Conservation (phyloP, 2,888 invertebrate species). For the Heliothis peltigera region DNA sequence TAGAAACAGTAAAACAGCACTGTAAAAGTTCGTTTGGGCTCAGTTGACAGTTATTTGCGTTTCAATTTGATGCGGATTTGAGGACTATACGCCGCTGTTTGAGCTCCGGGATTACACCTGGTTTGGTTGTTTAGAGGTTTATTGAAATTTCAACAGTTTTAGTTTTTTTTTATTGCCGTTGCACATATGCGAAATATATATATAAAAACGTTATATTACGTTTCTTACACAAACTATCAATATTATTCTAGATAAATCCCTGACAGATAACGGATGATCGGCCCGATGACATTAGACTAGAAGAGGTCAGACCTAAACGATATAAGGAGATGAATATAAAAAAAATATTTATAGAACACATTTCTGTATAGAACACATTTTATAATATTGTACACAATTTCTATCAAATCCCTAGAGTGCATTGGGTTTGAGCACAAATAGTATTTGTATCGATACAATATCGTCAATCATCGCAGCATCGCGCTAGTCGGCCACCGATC, state of each 20-base stretch:
- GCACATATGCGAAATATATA: too few relatives aligned
- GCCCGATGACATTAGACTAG: too few relatives aligned
- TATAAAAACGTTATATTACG: too few relatives aligned
- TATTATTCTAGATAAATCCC: too few relatives aligned
- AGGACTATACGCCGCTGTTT: slow-evolving; percentile 6
- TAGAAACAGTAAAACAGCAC: slow-evolving; percentile 9
- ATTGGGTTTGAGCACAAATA: slow-evolving; percentile 28
- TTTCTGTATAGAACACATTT: neutral
- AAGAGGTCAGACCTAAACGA: too few relatives aligned
- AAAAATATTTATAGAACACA: too few relatives aligned
- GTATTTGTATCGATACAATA: slow-evolving; percentile 43
- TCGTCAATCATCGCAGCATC: slow-evolving; percentile 54
- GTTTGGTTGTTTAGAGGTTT: neutral
- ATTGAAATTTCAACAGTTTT: neutral
- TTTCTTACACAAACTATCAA: too few relatives aligned
- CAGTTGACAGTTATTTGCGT: neutral
- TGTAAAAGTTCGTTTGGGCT: neutral
- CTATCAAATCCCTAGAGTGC: slow-evolving; percentile 25
- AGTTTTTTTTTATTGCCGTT: too few relatives aligned
- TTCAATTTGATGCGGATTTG: slow-evolving; percentile 6
- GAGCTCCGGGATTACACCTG: neutral
- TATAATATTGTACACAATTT: neutral
- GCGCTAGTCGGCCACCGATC: slow-evolving; percentile 47
- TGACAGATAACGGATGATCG: too few relatives aligned
- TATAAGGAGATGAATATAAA: too few relatives aligned